Evolutionary conservation across 2,797 vertebrate species (phyloP), one percentile per base, ranked within the genome.

Genomic region (Denticeps clupeoides): DNA sequence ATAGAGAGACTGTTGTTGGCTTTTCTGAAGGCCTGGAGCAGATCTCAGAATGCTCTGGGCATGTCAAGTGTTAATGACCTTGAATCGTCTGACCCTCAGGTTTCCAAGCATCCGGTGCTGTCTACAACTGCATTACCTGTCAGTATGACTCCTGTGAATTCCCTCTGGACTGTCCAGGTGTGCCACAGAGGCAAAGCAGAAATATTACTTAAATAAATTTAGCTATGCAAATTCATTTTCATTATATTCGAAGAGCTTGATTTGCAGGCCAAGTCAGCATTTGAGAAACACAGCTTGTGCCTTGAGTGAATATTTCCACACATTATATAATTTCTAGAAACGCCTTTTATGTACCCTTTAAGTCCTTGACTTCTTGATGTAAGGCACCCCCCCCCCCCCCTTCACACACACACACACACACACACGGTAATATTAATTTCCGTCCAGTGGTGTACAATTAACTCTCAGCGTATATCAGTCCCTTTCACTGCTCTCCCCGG

Each of bases 131-230:
- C 25, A 5, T 55, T 2, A 73, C 67, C 48, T 86, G 84, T 53
- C 41, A 27, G 22, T 82, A 70, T 3, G 77, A 81, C 53, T 73
- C 75, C 54, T 85, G 84, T 49, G 69, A 63, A 41, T 75, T 75
- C 26, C 76, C 80, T n/a, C 65, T 84, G 7, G 83, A 84, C 71
- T 85, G 84, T 56, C 81, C 81, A 43, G 42, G 83, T 85, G 48
- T 72, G 77, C 62, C 32, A 43, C 46, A n/a, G n/a, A n/a, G n/a
- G n/a, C n/a, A n/a, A n/a, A n/a, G n/a, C n/a, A n/a, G n/a, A n/a
- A n/a, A n/a, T n/a, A n/a, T n/a, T n/a, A n/a, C n/a, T n/a, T n/a
- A n/a, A n/a, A n/a, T n/a, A n/a, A n/a, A n/a, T n/a, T n/a, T n/a
- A n/a, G n/a, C n/a, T n/a, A n/a, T n/a, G n/a, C n/a, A n/a, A n/a